Evolutionary conservation across 2,888 invertebrate genomes (phyloP).

Genomic region (Drosophila crucigera): DNA sequence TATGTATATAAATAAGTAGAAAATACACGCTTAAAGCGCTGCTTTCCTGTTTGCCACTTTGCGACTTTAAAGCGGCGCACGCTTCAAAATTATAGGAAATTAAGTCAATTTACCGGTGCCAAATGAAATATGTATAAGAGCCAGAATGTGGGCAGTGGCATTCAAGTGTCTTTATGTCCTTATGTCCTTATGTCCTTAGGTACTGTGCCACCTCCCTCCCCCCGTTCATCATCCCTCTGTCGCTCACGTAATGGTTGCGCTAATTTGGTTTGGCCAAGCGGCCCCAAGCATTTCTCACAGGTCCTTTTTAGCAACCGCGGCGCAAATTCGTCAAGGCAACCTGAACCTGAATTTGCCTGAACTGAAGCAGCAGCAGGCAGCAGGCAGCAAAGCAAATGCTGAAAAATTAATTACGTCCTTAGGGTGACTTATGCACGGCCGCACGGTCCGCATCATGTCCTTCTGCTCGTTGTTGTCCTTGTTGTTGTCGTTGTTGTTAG

Average conservation of each 20-base stretch:
- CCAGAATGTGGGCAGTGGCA: slow-evolving; percentile 26
- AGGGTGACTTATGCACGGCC: slow-evolving; percentile 75
- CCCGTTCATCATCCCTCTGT: neutral
- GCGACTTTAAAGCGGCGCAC: slow-evolving; percentile 55
- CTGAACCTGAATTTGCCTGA: slow-evolving; percentile 11
- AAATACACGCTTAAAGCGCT: slow-evolving; percentile 25
- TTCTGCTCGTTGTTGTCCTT: slow-evolving; percentile 17
- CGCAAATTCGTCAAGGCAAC: slow-evolving; percentile 78
- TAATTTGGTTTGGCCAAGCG: slow-evolving; percentile 70
- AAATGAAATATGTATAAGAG: slow-evolving; percentile 76
- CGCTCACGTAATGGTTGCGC: slow-evolving; percentile 57
- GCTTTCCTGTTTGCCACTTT: slow-evolving; percentile 65
- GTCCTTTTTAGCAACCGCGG: slow-evolving; percentile 56
- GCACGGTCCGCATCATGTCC: slow-evolving; percentile 28
- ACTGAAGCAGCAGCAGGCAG: slow-evolving; percentile 12
- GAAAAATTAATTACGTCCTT: slow-evolving; percentile 85
- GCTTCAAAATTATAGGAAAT: slow-evolving; percentile 70
- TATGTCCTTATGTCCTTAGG: slow-evolving; percentile 45
- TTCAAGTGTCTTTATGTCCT: slow-evolving; percentile 43
- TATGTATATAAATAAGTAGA: slow-evolving; percentile 8
- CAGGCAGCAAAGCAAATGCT: slow-evolving; percentile 71
- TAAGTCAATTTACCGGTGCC: slow-evolving; percentile 75
- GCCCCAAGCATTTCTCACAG: slow-evolving; percentile 46
- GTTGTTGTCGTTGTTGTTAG: slow-evolving; percentile 24
- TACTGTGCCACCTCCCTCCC: neutral